Conservation (phyloP, 2,888 invertebrate species). For the Ptilodon capucinus region DNA sequence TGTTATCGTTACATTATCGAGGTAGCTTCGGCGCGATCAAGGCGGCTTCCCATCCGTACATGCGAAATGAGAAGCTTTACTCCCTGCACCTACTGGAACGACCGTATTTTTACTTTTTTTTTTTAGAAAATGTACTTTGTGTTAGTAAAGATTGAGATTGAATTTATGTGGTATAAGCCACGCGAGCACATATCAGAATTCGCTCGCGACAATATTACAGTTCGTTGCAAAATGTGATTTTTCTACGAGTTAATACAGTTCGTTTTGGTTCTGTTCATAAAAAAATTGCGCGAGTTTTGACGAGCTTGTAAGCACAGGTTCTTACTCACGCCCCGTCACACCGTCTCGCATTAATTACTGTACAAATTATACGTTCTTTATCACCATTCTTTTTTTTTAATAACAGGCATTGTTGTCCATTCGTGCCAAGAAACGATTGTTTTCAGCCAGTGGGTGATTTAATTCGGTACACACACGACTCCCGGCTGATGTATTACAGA, state of each 20-base stretch:
- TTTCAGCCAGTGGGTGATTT: conserved; percentile 76
- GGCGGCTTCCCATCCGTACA: conserved; percentile 51
- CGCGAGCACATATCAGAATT: too few species aligned
- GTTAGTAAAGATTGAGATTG: too few species aligned
- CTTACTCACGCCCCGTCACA: conserved; percentile 77
- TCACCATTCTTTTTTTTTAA: conserved; percentile 73
- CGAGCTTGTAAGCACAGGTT: too few species aligned
- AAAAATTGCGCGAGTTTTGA: too few species aligned
- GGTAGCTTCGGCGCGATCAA: conserved; percentile 57
- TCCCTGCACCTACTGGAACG: too few species aligned
- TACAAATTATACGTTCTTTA: conserved; percentile 78
- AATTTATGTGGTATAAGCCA: too few species aligned
- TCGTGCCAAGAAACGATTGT: conserved; percentile 78
- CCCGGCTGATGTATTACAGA: conserved; percentile 52
- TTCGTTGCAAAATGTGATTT: too few species aligned
- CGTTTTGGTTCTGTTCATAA: too few species aligned
- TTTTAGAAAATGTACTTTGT: too few species aligned
- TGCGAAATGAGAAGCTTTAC: conserved; percentile 73
- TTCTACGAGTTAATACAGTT: too few species aligned
- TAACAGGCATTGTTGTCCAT: conserved; percentile 78
- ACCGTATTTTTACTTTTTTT: too few species aligned
- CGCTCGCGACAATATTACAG: too few species aligned
- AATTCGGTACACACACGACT: conserved; percentile 71
- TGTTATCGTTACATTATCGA: conserved; percentile 63
- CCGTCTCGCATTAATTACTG: conserved; percentile 69